Evolutionary conservation across 2,797 vertebrate genomes (phyloP).

Genomic region (Saxicola maurus): DNA sequence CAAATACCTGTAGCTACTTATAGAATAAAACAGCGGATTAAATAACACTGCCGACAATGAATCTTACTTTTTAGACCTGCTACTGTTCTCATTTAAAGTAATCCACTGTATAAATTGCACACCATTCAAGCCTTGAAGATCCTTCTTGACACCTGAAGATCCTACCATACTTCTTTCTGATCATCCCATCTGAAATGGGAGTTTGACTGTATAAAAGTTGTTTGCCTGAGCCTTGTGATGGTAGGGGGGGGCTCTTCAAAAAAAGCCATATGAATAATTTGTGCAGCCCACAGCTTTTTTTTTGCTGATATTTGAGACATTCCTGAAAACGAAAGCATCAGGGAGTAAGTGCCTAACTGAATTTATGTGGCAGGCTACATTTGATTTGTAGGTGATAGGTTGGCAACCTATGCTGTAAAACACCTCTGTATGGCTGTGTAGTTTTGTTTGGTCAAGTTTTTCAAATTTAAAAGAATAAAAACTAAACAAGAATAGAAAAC

Average conservation of each 20-base stretch:
- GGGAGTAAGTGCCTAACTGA: slow-evolving; percentile 7
- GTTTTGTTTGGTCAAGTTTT: slow-evolving; percentile 47
- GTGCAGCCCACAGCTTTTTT: background rate
- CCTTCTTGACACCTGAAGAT: background rate
- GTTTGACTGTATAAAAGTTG: background rate
- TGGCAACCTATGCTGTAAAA: slow-evolving; percentile 51
- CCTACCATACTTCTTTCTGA: background rate
- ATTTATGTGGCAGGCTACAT: slow-evolving; percentile 20
- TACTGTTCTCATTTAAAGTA: background rate
- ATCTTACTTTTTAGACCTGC: background rate
- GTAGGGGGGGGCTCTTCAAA: background rate
- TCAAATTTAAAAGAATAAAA: slow-evolving; percentile 50
- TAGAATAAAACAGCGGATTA: background rate
- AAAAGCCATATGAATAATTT: background rate
- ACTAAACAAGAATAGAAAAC: slow-evolving; percentile 53
- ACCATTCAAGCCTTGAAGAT: background rate
- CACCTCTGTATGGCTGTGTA: slow-evolving; percentile 21
- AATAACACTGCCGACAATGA: background rate
- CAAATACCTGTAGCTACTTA: background rate
- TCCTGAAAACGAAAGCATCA: background rate
- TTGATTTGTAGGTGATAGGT: slow-evolving; percentile 35
- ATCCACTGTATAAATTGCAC: background rate
- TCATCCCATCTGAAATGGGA: background rate
- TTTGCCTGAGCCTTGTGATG: background rate
- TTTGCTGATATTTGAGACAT: background rate